phyloP scores from a whole-genome alignment of 2,888 invertebrate genomes.

The Polymixis lichenea region DNA sequence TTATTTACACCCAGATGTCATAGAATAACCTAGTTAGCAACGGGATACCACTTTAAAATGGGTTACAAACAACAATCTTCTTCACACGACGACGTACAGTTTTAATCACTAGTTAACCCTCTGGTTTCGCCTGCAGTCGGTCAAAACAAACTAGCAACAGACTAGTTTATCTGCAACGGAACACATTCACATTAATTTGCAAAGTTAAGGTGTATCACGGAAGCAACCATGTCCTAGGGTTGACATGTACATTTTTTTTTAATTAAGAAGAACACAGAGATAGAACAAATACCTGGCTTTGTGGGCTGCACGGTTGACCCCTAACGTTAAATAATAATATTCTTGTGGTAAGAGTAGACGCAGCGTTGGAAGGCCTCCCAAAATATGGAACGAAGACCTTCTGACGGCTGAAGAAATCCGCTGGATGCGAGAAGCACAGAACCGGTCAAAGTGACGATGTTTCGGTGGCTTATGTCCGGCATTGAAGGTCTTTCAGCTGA shows the following conservation, averaged over 20 bases:
- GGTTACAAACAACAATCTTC: background rate
- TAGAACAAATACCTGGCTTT: rapidly evolving
- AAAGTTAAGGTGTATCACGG: constrained; percentile 51
- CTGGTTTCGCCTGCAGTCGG: constrained; percentile 11
- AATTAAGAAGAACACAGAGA: background rate
- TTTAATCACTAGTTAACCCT: constrained; percentile 27
- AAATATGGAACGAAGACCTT: background rate
- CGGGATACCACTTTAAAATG: background rate
- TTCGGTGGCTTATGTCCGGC: background rate
- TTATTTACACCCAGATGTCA: background rate
- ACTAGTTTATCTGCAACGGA: constrained; percentile 45
- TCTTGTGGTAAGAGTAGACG: background rate
- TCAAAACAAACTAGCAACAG: constrained; percentile 36
- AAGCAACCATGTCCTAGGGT: constrained; percentile 28
- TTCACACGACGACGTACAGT: background rate
- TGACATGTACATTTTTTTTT: constrained; percentile 12
- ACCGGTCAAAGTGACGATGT: background rate
- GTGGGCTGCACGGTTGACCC: background rate
- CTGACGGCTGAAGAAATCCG: background rate
- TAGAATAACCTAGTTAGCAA: background rate
- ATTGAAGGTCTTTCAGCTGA: background rate
- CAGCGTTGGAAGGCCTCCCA: background rate
- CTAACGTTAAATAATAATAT: background rate
- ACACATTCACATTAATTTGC: constrained; percentile 54
- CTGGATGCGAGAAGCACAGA: background rate